Evolutionary conservation across 2,113 vertebrate species (phyloP), one percentile per base, ranked within the genome.

Genomic region (Oncorhynchus clarkii): DNA sequence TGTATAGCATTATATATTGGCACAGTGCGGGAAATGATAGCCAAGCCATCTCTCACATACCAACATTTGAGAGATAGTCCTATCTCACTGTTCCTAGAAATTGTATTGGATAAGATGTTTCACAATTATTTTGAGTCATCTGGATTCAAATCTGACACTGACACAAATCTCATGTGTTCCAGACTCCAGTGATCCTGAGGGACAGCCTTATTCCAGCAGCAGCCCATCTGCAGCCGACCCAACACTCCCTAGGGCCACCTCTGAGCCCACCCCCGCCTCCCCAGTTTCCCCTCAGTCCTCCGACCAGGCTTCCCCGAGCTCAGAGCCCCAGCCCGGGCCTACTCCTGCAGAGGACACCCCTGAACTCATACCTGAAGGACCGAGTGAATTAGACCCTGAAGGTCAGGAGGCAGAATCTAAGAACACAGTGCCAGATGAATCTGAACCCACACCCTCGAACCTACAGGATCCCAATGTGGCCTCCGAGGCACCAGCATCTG

Each of bases 141-240:
- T 62, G 71, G 71, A 51, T 45, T 70, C 9, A 34, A 8, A 67
- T 67, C 24, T 75, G 18, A 11, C 14, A 31, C 5, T 45, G 65
- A 67, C 24, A 1, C 22, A 5, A 49, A 57, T 67, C 5, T 49
- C 29, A 64, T 73, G 20, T 62, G 20, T 76, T 39, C 12, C 62
- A 88, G 85, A 74, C 67, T 22, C n/a, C 11, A 14, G 2, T n/a
- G 12, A 34, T 72, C 16, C 31, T 27, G 51, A 70, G 22, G 20
- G 34, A 34, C 18, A 69, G 16, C 65, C 26, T 29, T 82, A 85
- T 74, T 0, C 31, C 0, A 51, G 22, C 11, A n/a, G 57, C 12
- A 59, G 3, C 20, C 31, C 66, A 18, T 16, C 73, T 0, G 18
- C 71, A 4, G 1, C 77, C 54, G 70, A 22, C 48, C 59, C 81